Conservation (phyloP, 2,888 invertebrate genomes). For the Timema podura region DNA sequence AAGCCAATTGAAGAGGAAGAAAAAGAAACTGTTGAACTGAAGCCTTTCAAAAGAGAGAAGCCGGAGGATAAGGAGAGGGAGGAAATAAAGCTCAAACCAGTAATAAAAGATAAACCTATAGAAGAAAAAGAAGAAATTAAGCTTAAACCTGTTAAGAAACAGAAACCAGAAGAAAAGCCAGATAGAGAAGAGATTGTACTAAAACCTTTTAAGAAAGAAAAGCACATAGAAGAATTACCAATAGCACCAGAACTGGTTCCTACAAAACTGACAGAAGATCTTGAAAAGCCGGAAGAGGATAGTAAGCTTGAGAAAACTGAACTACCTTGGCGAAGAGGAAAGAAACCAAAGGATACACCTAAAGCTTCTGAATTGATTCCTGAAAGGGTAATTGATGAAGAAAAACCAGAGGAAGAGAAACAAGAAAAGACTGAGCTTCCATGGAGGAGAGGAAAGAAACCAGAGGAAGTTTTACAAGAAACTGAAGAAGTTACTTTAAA, state of each 20-base stretch:
- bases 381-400: conserved; percentile 15
- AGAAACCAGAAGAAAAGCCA: conserved; percentile 6
- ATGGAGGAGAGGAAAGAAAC: conserved; percentile 15
- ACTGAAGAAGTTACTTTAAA: conserved; percentile 34
- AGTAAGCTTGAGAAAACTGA: conserved; percentile 40
- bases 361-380: neutral
- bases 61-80: conserved; percentile 13
- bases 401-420: conserved; percentile 32
- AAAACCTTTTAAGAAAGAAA: conserved; percentile 42
- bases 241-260: too few relatives aligned
- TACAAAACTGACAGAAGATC: conserved; percentile 34
- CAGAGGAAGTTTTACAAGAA: conserved; percentile 17
- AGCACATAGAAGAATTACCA: conserved; percentile 39
- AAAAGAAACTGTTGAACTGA: conserved; percentile 35
- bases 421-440: conserved; percentile 9
- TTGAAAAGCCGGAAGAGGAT: conserved; percentile 32
- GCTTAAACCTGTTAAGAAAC: neutral
- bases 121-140: neutral
- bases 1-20: conserved; percentile 32
- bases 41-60: conserved; percentile 28
- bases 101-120: conserved; percentile 34
- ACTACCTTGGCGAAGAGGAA: conserved; percentile 26
- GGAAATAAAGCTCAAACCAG: conserved; percentile 18
- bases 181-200: conserved; percentile 32
- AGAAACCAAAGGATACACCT: conserved; percentile 20